Percentiles rank a stretch among this genome's conserved stretches.
Evolutionary conservation across 2,888 invertebrate species (phyloP).

Genomic region (Unio pictorum): DNA sequence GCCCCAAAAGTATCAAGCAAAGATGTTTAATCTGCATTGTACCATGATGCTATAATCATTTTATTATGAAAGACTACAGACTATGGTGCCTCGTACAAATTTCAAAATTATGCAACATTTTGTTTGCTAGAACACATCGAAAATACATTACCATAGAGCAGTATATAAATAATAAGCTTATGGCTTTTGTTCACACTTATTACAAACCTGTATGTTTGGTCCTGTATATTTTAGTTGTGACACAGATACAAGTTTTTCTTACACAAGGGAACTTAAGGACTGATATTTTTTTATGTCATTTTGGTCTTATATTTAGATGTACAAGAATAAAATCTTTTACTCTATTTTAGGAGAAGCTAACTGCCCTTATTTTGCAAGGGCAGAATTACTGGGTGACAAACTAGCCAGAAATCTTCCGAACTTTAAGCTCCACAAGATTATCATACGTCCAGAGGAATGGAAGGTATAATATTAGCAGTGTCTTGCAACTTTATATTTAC

Average conservation of each 20-base stretch:
- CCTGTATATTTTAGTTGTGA: neutral
- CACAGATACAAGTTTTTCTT: neutral
- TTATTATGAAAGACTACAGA: too few relatives aligned
- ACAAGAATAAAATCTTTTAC: neutral
- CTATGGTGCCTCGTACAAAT: too few relatives aligned
- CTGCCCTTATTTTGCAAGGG: slow-evolving; percentile 70
- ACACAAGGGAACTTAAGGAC: too few relatives aligned
- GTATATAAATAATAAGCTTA: neutral
- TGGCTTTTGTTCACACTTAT: neutral
- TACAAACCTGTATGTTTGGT: neutral
- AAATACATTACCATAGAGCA: too few relatives aligned
- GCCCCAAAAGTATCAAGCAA: too few relatives aligned
- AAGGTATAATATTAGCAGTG: slow-evolving; percentile 44
- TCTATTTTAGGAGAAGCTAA: slow-evolving; percentile 63
- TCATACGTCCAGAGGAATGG: slow-evolving; percentile 67
- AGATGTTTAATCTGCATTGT: too few relatives aligned
- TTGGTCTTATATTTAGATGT: too few relatives aligned
- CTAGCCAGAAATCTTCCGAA: slow-evolving; percentile 63
- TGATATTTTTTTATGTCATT: too few relatives aligned
- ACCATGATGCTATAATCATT: too few relatives aligned
- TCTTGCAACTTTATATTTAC: neutral
- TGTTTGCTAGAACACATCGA: too few relatives aligned
- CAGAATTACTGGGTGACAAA: slow-evolving; percentile 68
- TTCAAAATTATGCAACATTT: too few relatives aligned
- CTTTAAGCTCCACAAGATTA: slow-evolving; percentile 70